phyloP scores from a whole-genome alignment of 2,797 vertebrate genomes.

The Echiichthys vipera region DNA sequence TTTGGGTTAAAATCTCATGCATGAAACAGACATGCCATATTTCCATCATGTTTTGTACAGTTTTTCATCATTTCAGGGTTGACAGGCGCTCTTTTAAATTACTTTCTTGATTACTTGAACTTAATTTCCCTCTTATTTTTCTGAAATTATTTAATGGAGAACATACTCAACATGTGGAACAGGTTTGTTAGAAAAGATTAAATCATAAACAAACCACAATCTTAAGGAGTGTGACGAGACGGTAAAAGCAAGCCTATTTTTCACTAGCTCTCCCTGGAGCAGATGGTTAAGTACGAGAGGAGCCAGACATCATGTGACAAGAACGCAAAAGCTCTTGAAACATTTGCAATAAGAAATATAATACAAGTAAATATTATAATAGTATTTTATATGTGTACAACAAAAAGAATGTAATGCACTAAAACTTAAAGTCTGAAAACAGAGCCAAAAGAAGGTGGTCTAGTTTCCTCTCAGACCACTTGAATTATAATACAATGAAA shows the following conservation, averaged over 20 bases:
- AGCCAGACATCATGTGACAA: constrained; percentile 46
- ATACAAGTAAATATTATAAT: not conserved
- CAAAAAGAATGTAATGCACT: not conserved
- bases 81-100: not conserved
- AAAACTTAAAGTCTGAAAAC: too few relatives aligned
- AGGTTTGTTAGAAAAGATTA: not conserved
- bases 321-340: constrained; percentile 1
- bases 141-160: not conserved
- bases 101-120: too few relatives aligned
- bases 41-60: not conserved
- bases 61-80: not conserved
- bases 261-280: constrained; percentile 30
- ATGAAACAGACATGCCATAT: not conserved
- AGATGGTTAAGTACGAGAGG: constrained; percentile 26
- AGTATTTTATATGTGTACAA: not conserved
- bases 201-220: not conserved
- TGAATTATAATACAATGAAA: too few relatives aligned
- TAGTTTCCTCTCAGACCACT: too few relatives aligned
- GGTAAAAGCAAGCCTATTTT: not conserved
- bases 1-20: not conserved
- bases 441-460: too few relatives aligned
- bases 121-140: not conserved
- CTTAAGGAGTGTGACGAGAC: not conserved
- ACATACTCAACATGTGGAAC: not conserved
- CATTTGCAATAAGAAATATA: not conserved